Conservation (phyloP, 2,113 vertebrate genomes). For the Percopsis transmontana region DNA sequence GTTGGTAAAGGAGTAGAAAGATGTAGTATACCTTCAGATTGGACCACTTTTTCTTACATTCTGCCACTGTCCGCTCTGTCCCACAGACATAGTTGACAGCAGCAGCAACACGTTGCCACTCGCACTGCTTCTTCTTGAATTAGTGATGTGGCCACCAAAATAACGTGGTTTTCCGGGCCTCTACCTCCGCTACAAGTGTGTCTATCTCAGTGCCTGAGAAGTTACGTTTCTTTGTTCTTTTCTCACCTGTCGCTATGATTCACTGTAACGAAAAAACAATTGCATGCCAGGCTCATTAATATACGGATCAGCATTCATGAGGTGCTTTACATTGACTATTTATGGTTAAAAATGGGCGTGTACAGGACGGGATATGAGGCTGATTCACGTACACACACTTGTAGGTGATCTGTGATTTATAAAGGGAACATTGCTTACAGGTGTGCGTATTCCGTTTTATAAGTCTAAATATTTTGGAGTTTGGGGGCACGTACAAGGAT, state of each 20-base stretch:
- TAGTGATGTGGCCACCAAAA: neutral
- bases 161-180: neutral
- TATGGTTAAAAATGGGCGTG: neutral
- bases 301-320: neutral
- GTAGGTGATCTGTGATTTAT: neutral
- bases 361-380: neutral
- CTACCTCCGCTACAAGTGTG: too few relatives aligned
- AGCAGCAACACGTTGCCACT: neutral
- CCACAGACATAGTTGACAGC: neutral
- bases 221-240: neutral
- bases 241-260: neutral
- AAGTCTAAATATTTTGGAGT: neutral
- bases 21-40: neutral
- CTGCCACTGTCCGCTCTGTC: too few relatives aligned
- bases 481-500: conserved; percentile 17
- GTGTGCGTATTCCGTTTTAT: neutral
- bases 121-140: neutral
- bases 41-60: neutral
- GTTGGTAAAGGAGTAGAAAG: too few relatives aligned
- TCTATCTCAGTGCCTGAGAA: neutral
- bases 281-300: neutral
- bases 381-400: neutral
- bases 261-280: neutral
- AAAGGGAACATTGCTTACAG: neutral
- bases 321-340: neutral